Base-by-base conservation (phyloP, 2,888 invertebrate species). In the Lysandra coridon region DNA sequence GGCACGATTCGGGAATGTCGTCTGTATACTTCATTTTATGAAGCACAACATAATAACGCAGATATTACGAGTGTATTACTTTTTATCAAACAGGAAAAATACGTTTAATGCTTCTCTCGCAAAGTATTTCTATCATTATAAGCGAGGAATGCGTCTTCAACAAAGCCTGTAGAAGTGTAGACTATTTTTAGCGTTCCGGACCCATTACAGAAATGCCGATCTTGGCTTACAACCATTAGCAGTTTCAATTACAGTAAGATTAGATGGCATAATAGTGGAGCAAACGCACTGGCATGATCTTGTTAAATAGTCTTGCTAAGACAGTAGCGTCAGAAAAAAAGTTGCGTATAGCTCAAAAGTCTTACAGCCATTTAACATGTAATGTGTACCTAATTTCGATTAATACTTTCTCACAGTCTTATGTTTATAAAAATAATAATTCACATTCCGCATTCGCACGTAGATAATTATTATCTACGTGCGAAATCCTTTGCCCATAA, bases 201-300 rank as follows among this genome's bases (percentile, higher is more conserved):
- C 30, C 76, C 57, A 76, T 76, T 57, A 76, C 33, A 76, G 76
- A 76, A 76, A 76, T 76, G 33, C 53, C 57, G 53, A 76, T 76
- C 76, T 81, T 79, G 77, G 82, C 78, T 82, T 81, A 79, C 82
- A 78, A 78, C 79, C 79, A 80, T 82, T 82, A 81, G 78, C 76
- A 80, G 81, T 82, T 79, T 80, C 82, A 81, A 80, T 82, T 82
- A 81, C 82, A 78, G 75, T 62, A 81, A 81, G 81, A 80, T 81
- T 79, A 81, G 49, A 81, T 81, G 81, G 81, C 81, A 80, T 75
- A 79, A 80, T 81, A 81, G 53, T 76, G 76, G 33, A 76, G 53
- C 76, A 53, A 53, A 76, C 57, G 53, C 76, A 57, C 30, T 76
- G 53, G 53, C 76, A 30, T 17, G 53, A 49, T 75, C 75, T 75